Conservation (phyloP, 2,888 invertebrate species). For the Rapana venosa region DNA sequence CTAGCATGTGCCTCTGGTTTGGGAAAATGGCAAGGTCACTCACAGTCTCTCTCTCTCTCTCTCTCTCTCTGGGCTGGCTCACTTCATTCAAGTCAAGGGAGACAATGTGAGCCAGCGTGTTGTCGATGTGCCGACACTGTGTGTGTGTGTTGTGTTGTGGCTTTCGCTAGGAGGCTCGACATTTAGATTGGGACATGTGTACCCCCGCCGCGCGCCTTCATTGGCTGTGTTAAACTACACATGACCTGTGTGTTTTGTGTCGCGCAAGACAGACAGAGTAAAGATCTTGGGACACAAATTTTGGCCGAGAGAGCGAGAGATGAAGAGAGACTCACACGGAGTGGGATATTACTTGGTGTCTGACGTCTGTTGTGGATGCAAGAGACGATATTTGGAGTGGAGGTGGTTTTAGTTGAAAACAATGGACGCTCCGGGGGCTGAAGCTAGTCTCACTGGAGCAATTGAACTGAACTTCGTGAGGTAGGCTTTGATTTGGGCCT, state of each 20-base stretch:
- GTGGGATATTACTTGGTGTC: conserved; percentile 25
- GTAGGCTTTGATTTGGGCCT: conserved; percentile 11
- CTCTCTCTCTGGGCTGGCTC: conserved; percentile 33
- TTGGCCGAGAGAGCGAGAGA: conserved; percentile 12
- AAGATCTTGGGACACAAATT: neutral
- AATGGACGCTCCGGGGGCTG: conserved; percentile 43
- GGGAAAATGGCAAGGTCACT: conserved; percentile 36
- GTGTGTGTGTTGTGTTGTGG: conserved; percentile 40
- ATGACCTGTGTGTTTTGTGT: conserved; percentile 33
- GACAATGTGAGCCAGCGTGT: conserved; percentile 45
- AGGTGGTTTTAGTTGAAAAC: conserved; percentile 24
- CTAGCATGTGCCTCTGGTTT: neutral
- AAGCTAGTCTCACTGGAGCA: conserved; percentile 40
- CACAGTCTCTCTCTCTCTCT: conserved; percentile 34
- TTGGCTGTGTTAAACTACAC: conserved; percentile 38
- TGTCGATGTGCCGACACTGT: conserved; percentile 36
- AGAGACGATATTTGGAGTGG: conserved; percentile 3
- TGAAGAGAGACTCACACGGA: conserved; percentile 27
- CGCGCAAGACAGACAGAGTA: conserved; percentile 1
- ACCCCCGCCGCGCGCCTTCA: conserved; percentile 22
- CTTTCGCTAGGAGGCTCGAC: conserved; percentile 28
- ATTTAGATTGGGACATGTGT: conserved; percentile 22
- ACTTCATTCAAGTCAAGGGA: conserved; percentile 38
- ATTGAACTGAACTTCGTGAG: conserved; percentile 43
- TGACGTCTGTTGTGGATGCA: neutral